Evolutionary conservation across 1,140 invertebrate genomes (phyloP).

Genomic region (Drosophila arizonae): DNA sequence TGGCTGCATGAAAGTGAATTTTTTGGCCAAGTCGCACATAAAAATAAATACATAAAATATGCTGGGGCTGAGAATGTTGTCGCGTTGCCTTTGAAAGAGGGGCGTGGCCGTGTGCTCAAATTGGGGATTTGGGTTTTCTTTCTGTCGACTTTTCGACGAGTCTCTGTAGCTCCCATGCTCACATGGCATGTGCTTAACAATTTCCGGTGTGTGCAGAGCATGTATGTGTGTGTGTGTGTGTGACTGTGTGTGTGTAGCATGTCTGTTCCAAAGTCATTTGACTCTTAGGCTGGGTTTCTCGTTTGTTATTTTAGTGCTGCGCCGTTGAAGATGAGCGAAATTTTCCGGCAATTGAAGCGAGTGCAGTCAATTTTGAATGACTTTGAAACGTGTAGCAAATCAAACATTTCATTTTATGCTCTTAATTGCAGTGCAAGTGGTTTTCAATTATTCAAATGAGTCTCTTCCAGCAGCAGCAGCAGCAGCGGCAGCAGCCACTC

Average conservation of each 20-base stretch:
- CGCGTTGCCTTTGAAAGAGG: conserved; percentile 1
- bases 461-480: conserved; percentile 42
- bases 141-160: conserved; percentile 4
- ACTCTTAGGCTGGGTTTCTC: conserved; percentile 3
- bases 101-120: conserved; percentile 12
- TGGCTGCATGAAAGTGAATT: conserved; percentile 2
- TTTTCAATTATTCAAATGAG: conserved; percentile 78
- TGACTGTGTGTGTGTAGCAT: not conserved
- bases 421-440: conserved; percentile 76
- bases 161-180: conserved; percentile 1
- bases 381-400: conserved; percentile 51
- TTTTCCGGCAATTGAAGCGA: conserved; percentile 66
- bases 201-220: conserved; percentile 20
- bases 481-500: conserved; percentile 11
- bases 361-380: conserved; percentile 60
- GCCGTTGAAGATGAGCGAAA: conserved; percentile 45
- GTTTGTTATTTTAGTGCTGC: not conserved
- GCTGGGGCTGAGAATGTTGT: conserved; percentile 30
- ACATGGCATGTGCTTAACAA: conserved; percentile 42
- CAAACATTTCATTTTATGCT: conserved; percentile 74
- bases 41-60: not conserved
- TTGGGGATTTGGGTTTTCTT: conserved; percentile 27
- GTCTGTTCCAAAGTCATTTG: conserved; percentile 25
- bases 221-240: not conserved
- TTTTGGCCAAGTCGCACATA: not conserved